Evolutionary conservation across 2,888 invertebrate species (phyloP), one percentile per base, ranked within the genome.

Genomic region (Drosophila longiperda): DNA sequence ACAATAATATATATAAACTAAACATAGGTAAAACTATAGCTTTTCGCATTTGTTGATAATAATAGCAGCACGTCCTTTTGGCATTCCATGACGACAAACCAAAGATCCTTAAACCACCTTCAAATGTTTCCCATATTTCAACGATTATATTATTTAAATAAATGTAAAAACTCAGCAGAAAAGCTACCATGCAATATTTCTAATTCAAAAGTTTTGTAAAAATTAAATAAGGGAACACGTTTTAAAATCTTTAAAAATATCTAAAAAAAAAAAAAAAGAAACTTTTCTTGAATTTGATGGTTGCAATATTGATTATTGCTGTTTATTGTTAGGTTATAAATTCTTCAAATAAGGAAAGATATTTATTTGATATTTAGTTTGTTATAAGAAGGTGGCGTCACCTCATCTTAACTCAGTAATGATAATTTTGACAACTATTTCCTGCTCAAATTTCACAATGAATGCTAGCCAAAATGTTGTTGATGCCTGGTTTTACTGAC

Each of bases 391-490:
- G 58, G 53, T 50, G 59, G 23, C 7, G 32, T 61, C 26, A 60
- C 45, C n/a, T 11, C 36, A 20, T 6, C 23, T 29, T 38, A 64
- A 40, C 15, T 29, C 26, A 40, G 17, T 40, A 36, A 38, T 54
- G 54, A 32, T 50, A 11, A n/a, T 11, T 38, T 40, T 42, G 26
- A 49, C 33, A 34, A 34, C n/a, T 12, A 20, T 38, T 63, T 66
- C 45, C 52, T 26, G 3, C 1, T 3, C 1, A 52, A 53, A 66
- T 53, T 53, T 58, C 26, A 33, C 17, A 50, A 50, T 17, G 11
- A 38, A 42, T 36, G 23, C 9, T 36, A 6, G 17, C 1, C 6
- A 33, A 23, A 58, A 20, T 45, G 29, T 38, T 26, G 36, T 8
- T 3, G 33, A 20, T 32, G 26, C 0, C 15, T 53, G 29, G 12